Percentiles rank a stretch among this genome's conserved stretches.
These are phyloP conservation scores for Mesoligia furuncula DNA, from an alignment of 2,888 invertebrate genomes.

Conservation along the genomic window DNA sequence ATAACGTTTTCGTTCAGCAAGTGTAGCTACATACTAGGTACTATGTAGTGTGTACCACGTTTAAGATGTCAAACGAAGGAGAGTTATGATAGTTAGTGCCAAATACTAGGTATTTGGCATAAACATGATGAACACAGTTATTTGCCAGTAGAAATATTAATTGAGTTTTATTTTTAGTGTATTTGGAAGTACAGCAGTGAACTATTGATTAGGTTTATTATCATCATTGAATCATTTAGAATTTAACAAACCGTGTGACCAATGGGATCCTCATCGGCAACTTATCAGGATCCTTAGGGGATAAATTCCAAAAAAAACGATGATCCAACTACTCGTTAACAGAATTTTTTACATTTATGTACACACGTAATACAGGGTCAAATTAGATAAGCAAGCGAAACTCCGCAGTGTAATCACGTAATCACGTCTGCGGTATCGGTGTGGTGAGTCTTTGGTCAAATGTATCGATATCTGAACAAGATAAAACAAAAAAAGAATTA, in stretches of 20 bases:
- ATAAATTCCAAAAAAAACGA: background rate
- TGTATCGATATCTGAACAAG: too few species aligned
- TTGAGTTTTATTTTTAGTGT: background rate
- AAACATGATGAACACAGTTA: background rate
- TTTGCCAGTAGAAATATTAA: conserved; percentile 7
- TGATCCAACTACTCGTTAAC: background rate
- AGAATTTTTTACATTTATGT: background rate
- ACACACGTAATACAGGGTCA: background rate
- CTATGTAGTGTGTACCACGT: background rate
- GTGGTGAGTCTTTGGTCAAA: too few species aligned
- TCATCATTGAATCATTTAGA: background rate
- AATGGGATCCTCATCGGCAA: background rate
- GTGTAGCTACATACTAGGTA: background rate
- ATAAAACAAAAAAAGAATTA: too few species aligned
- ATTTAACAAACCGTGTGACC: background rate
- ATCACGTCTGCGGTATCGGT: too few species aligned
- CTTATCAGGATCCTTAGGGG: background rate
- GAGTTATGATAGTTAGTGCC: conserved; percentile 48
- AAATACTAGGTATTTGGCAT: conserved; percentile 43
- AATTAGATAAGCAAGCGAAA: too few species aligned
- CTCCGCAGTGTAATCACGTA: too few species aligned
- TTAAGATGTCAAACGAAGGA: conserved; percentile 38
- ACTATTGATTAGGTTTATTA: background rate
- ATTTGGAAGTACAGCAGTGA: background rate
- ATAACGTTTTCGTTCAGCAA: background rate